Evolutionary conservation across 1,140 invertebrate genomes (phyloP).

Genomic region (Bursaphelenchus mucronatus): DNA sequence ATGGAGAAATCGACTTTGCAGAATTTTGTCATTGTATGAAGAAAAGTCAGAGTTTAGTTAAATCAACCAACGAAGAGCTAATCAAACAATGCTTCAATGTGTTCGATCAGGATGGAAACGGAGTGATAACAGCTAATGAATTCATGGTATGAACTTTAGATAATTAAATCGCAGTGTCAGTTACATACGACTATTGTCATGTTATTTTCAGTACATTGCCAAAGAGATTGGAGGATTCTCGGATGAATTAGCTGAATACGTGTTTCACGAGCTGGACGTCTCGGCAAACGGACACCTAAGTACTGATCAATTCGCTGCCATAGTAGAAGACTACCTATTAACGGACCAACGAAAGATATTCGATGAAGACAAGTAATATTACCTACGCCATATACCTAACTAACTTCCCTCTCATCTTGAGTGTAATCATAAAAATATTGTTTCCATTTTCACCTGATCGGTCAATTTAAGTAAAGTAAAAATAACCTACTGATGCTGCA

Average conservation of each 20-base stretch:
- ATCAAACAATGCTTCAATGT: constrained; percentile 58
- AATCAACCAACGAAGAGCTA: constrained; percentile 56
- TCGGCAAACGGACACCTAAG: constrained; percentile 53
- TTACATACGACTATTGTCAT: background rate
- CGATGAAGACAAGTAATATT: background rate
- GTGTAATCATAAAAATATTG: background rate
- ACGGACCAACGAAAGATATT: constrained; percentile 8
- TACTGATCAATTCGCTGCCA: constrained; percentile 54
- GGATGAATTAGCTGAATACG: constrained; percentile 56
- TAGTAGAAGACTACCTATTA: constrained; percentile 56
- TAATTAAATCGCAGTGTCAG: constrained; percentile 4
- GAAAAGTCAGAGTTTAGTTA: constrained; percentile 47
- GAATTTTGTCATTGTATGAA: constrained; percentile 61
- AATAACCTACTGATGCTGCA: constrained; percentile 54
- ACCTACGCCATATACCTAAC: background rate
- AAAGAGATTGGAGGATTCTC: constrained; percentile 58
- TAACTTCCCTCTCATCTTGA: background rate
- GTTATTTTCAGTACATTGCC: constrained; percentile 53
- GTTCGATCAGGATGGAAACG: constrained; percentile 59
- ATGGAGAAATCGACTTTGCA: constrained; percentile 59
- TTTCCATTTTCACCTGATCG: background rate
- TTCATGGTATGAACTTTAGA: constrained; percentile 45
- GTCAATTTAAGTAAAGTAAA: constrained; percentile 12
- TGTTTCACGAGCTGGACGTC: constrained; percentile 58
- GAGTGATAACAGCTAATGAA: constrained; percentile 58